Base-by-base conservation (phyloP, 2,888 invertebrate genomes). In the Tenthredo mesomela region DNA sequence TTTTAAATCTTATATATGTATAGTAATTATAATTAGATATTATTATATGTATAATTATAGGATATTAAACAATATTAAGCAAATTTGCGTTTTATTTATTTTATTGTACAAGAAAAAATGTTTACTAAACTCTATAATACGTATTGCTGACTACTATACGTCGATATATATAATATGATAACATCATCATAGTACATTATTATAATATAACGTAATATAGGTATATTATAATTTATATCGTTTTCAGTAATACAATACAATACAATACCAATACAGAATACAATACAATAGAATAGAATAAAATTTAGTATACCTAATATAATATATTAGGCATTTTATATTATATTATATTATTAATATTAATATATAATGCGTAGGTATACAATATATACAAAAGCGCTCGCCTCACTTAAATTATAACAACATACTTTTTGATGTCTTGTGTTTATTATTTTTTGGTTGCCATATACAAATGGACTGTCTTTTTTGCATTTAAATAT, bases 341-440 rank as follows among this genome's bases (percentile, higher is more conserved):
- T 29, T n/a, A n/a, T n/a, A n/a, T n/a, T n/a, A 47, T 77, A 77
- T 54, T 77, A 29, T 77, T 33, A 29, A 18, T 67, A 29, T 67
- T 9, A n/a, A 29, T 29, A 2, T 29, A 29, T n/a, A 50, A 54
- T 75, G 75, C 75, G 91, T 92, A 91, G 90, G 91, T 92, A 91
- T 91, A 92, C 90, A 92, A 91, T 92, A 91, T 91, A 90, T 91
- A 92, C 90, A 92, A 92, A 92, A 91, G 91, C 91, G 89, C 87
- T 90, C 90, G 89, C 89, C 89, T 88, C 89, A 89, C 89, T 58
- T 33, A 67, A 67, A 67, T 67, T 90, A 29, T 2, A 29, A 80
- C 61, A 61, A 80, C 89, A 91, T 88, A 90, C 88, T 86, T 78
- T 58, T 78, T 58, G 87, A 89, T 89, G 88, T 87, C 87, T 88